Conservation (phyloP, 23 tunicate species). For the Ciona savignyi region DNA sequence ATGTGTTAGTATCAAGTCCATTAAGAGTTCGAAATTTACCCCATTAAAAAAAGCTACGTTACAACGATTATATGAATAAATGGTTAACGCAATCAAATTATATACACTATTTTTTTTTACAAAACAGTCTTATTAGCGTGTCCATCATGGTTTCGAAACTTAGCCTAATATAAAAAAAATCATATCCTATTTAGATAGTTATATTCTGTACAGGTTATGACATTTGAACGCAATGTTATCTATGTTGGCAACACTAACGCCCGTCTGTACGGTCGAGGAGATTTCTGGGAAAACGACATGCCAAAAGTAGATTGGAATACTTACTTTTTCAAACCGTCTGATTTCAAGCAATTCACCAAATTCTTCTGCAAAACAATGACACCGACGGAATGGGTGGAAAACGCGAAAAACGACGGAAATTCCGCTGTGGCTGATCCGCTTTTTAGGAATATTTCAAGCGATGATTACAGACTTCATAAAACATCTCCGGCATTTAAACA, state of each 20-base stretch:
- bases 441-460: background rate
- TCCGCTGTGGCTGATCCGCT: constrained; percentile 12
- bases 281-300: constrained; percentile 7
- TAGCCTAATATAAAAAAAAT: too few species aligned
- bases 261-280: constrained; percentile 6
- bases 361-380: constrained; percentile 11
- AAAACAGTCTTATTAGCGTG: too few species aligned
- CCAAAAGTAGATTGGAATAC: constrained; percentile 16
- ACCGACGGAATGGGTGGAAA: constrained; percentile 6
- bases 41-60: too few species aligned
- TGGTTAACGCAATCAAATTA: too few species aligned
- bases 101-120: too few species aligned
- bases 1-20: too few species aligned
- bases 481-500: constrained; percentile 7
- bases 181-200: too few species aligned
- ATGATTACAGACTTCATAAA: constrained; percentile 5
- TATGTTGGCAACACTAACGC: constrained; percentile 4
- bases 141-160: too few species aligned
- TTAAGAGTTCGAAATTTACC: too few species aligned
- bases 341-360: background rate
- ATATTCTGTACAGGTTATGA: background rate
- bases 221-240: constrained; percentile 14
- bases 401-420: constrained; percentile 1
- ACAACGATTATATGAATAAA: too few species aligned
- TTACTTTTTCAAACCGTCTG: constrained; percentile 10